These are phyloP conservation scores for Cyanoderma ruficeps DNA, from an alignment of 2,113 vertebrate genomes.

Conservation along the genomic window DNA sequence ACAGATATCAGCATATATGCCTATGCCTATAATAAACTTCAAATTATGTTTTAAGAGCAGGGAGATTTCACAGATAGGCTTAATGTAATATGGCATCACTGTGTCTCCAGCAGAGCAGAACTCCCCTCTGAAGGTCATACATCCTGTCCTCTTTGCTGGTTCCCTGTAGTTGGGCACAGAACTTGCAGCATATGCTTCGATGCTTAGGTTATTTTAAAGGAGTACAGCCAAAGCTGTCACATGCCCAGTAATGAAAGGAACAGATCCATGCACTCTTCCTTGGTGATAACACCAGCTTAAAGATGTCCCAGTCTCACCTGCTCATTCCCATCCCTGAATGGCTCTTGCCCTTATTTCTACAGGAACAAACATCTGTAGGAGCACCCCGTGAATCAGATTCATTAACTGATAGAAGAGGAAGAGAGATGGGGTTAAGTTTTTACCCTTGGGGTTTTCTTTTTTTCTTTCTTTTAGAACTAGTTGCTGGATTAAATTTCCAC, in stretches of 20 bases:
- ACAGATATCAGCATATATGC: not conserved
- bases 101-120: conserved; percentile 27
- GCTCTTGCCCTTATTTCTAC: not conserved
- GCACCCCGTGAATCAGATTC: not conserved
- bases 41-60: not conserved
- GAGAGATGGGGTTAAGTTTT: not conserved
- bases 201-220: not conserved
- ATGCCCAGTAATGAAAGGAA: not conserved
- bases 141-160: not conserved
- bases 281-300: not conserved
- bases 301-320: not conserved
- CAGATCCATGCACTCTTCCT: not conserved
- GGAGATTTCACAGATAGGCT: not conserved
- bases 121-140: conserved; percentile 20
- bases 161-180: not conserved
- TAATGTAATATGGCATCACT: not conserved
- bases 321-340: rapidly evolving
- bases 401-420: not conserved
- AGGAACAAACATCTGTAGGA: not conserved
- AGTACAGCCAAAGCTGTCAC: not conserved
- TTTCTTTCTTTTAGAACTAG: not conserved
- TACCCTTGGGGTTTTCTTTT: not conserved
- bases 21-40: conserved; percentile 1
- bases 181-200: not conserved
- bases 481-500: not conserved